phyloP scores from a whole-genome alignment of 2,113 vertebrate species.

The Crotalus tigris region DNA sequence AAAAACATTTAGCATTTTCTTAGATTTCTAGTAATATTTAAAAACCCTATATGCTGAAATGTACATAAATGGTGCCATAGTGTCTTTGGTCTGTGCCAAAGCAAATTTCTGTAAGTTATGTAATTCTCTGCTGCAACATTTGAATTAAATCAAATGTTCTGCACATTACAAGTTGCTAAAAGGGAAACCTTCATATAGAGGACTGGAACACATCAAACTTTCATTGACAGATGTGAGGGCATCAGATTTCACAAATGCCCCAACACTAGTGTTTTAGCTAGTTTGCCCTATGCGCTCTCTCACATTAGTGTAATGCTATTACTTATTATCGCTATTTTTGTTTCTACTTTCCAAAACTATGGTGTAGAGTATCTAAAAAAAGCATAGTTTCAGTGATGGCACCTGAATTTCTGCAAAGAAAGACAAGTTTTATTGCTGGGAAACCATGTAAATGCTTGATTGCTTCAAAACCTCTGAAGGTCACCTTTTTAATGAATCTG shows the following conservation, averaged over 20 bases:
- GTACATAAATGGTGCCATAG: constrained; percentile 69
- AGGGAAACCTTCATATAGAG: not conserved
- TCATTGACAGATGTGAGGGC: rapidly evolving
- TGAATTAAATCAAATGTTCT: not conserved
- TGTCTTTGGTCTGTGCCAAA: constrained; percentile 71
- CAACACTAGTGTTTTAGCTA: rapidly evolving
- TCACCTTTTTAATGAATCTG: not conserved
- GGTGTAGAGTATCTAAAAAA: not conserved
- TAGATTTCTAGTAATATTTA: constrained; percentile 45
- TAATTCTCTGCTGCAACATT: constrained; percentile 43
- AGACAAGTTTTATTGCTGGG: rapidly evolving
- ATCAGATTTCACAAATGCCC: rapidly evolving
- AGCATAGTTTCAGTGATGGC: not conserved
- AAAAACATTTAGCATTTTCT: constrained; percentile 46
- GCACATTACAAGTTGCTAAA: not conserved
- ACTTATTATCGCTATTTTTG: not conserved
- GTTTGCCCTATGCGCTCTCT: not conserved
- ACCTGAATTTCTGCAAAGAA: not conserved
- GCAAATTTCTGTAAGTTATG: constrained; percentile 65
- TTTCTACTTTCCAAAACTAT: not conserved
- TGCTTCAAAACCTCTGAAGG: not conserved
- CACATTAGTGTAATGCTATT: rapidly evolving
- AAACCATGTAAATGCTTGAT: not conserved
- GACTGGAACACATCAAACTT: constrained; percentile 18
- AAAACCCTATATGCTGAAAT: constrained; percentile 62